Percentiles rank a stretch among this genome's conserved stretches.
phyloP scores from a whole-genome alignment of 2,888 invertebrate genomes.

The Melieria omissa region DNA sequence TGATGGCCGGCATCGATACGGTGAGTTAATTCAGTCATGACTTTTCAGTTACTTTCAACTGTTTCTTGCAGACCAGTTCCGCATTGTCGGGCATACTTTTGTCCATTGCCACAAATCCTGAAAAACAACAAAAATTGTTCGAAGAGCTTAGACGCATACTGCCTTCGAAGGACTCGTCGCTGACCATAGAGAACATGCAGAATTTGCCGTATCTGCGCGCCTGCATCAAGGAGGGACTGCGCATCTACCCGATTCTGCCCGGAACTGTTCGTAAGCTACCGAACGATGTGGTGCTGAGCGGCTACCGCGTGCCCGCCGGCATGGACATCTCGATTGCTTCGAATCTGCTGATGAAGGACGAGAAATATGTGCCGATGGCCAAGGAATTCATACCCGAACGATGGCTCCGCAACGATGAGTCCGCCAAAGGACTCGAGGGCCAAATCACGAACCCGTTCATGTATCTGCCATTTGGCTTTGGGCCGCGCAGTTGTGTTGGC shows the following conservation, averaged over 20 bases:
- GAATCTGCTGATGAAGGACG: conserved; percentile 72
- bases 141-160: conserved; percentile 69
- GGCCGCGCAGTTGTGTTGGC: conserved; percentile 76
- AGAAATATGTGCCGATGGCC: conserved; percentile 73
- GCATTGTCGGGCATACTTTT: conserved; percentile 71
- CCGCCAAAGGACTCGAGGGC: conserved; percentile 66
- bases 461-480: conserved; percentile 76
- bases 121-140: conserved; percentile 73
- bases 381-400: conserved; percentile 78
- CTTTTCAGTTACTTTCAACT: too few relatives aligned
- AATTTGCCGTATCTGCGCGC: conserved; percentile 75
- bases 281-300: conserved; percentile 72
- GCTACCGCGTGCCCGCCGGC: conserved; percentile 73
- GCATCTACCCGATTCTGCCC: conserved; percentile 72
- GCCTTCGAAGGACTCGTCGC: conserved; percentile 62
- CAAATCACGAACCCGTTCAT: conserved; percentile 53
- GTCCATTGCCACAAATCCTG: conserved; percentile 72
- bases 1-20: conserved; percentile 78
- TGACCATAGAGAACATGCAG: conserved; percentile 67
- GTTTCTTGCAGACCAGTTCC: conserved; percentile 57
- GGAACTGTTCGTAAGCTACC: conserved; percentile 71
- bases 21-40: conserved; percentile 65
- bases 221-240: conserved; percentile 78
- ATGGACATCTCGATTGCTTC: conserved; percentile 79
- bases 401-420: conserved; percentile 69